phyloP scores from a whole-genome alignment of 2,797 vertebrate genomes.

The Rousettus madagascariensis region DNA sequence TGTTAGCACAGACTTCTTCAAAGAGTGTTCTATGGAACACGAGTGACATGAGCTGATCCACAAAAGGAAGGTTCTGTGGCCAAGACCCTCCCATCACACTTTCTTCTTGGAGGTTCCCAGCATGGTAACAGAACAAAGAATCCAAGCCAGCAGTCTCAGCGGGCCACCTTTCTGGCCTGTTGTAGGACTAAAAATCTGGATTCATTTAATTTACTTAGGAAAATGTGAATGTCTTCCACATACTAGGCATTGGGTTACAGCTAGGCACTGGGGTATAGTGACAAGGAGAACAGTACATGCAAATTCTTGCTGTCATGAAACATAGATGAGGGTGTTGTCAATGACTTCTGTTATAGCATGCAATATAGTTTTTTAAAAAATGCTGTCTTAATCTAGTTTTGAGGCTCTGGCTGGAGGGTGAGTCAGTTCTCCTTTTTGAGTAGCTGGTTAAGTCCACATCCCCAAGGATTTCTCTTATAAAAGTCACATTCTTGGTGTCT shows the following conservation, averaged over 20 bases:
- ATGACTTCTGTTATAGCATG: not conserved
- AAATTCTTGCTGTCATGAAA: not conserved
- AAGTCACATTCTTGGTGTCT: not conserved
- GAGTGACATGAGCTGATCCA: not conserved
- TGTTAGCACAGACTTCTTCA: not conserved
- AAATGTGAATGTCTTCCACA: not conserved
- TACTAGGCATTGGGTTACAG: not conserved
- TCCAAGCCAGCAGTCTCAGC: not conserved
- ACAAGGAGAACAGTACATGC: not conserved
- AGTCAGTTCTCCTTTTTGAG: not conserved
- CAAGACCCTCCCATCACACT: not conserved
- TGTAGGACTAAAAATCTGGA: not conserved
- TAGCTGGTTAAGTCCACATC: not conserved
- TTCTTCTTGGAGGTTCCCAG: not conserved
- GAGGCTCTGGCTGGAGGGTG: not conserved
- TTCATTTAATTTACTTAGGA: slow-evolving; percentile 29
- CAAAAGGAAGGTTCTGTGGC: not conserved
- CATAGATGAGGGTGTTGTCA: not conserved
- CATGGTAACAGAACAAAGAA: not conserved
- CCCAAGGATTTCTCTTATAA: not conserved
- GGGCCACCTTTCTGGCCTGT: not conserved
- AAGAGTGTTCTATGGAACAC: not conserved
- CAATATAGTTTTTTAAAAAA: not conserved
- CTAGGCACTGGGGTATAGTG: not conserved
- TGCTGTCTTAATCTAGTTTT: slow-evolving; percentile 1